Evolutionary conservation across 2,888 invertebrate genomes (phyloP), one percentile per base, ranked within the genome.

Genomic region (Tachina lurida): DNA sequence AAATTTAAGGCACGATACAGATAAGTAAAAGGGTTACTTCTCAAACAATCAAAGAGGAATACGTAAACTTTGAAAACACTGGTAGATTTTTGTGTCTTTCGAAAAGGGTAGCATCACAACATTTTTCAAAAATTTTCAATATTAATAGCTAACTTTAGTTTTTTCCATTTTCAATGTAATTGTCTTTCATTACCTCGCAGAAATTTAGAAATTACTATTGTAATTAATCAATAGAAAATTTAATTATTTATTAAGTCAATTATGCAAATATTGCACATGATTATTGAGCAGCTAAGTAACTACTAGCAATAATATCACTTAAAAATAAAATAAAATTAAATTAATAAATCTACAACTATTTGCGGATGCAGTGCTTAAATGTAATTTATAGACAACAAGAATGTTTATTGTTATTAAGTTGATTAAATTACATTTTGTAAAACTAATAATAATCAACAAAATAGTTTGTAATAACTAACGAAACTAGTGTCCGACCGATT

Each of bases 341-440:
- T 9, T 17, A 41, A 68, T 68, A 68, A 54, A 70, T 43, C 8
- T 54, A 43, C 17, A 19, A 70, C 43, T 56, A 56, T 45, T 76
- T 76, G 43, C 9, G 9, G n/a, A 15, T 65, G 17, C 5, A 56
- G 9, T 9, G 17, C 17, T 31, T 17, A 76, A 22, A 54, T 45
- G 45, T 43, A 15, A 76, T 76, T 76, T 47, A 76, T 56, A 56
- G 54, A 76, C 63, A 71, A 82, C 63, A 82, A 76, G 70, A 75
- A 77, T 77, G 56, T 77, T 49, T 52, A 83, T 77, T 83, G 73
- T 49, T 52, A 83, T 77, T 83, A 77, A 71, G 67, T 67, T 77
- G 77, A 73, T 77, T 77, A 67, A 49, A 67, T 73, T 77, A 60
- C 17, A 77, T 77, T 67, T 31, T 39, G 56, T 13, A 56, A 67